phyloP scores from a whole-genome alignment of 2,888 invertebrate species.

The Heliconius hortense region DNA sequence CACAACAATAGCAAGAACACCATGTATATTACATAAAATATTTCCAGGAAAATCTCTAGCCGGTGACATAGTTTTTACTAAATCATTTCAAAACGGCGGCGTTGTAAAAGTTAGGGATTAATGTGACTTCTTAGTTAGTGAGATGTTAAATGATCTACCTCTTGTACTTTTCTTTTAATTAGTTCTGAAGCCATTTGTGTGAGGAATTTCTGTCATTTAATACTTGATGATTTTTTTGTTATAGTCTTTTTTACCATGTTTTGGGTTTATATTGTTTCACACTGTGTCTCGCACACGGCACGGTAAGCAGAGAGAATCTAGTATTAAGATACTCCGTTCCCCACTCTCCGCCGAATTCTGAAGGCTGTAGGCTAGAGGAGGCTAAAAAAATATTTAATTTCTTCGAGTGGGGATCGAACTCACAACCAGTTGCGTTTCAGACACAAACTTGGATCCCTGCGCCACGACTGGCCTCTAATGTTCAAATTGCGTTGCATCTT shows the following conservation, averaged over 20 bases:
- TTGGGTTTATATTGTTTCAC: too few species aligned
- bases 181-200: slow-evolving; percentile 32
- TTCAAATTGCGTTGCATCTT: too few species aligned
- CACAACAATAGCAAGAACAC: neutral
- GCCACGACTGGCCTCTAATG: neutral
- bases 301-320: too few species aligned
- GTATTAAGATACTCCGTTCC: too few species aligned
- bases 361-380: too few species aligned
- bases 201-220: slow-evolving; percentile 20
- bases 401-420: neutral
- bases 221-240: neutral
- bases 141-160: slow-evolving; percentile 39
- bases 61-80: slow-evolving; percentile 33
- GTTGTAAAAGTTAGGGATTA: slow-evolving; percentile 52
- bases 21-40: neutral
- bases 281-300: too few species aligned
- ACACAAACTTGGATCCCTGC: neutral
- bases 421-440: neutral
- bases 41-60: neutral
- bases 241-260: neutral
- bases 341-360: too few species aligned
- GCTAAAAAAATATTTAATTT: neutral
- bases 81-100: slow-evolving; percentile 34
- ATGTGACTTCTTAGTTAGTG: slow-evolving; percentile 62
- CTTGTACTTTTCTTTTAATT: slow-evolving; percentile 33